These are phyloP conservation scores for Sebastes minor DNA, from an alignment of 2,797 vertebrate genomes.

Conservation along the genomic window DNA sequence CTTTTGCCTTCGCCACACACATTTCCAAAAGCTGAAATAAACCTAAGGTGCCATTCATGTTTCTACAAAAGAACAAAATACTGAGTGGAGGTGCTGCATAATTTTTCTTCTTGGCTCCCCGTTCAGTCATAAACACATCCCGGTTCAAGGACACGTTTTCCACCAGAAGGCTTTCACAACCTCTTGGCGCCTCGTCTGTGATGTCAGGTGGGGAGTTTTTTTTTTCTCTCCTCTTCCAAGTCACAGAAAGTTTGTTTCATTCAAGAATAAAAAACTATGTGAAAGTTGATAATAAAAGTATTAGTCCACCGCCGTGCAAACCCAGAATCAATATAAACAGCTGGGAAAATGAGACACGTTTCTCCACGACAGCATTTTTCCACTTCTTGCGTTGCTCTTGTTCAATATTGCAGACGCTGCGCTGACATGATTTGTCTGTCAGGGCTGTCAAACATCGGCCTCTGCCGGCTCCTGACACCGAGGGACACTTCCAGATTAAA, in stretches of 20 bases:
- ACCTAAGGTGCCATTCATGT: slow-evolving; percentile 61
- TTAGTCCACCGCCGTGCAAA: slow-evolving; percentile 8
- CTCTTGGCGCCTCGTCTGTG: slow-evolving; percentile 68
- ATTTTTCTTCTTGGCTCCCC: slow-evolving; percentile 36
- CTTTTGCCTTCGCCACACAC: not conserved
- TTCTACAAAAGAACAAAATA: slow-evolving; percentile 59
- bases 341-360: slow-evolving; percentile 30
- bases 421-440: slow-evolving; percentile 67
- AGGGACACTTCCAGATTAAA: slow-evolving; percentile 63
- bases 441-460: slow-evolving; percentile 55
- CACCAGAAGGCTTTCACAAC: slow-evolving; percentile 73
- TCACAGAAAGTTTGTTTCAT: slow-evolving; percentile 64
- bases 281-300: slow-evolving; percentile 61
- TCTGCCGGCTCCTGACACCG: slow-evolving; percentile 43
- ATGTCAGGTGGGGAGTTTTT: slow-evolving; percentile 40
- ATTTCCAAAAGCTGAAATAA: slow-evolving; percentile 46
- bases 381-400: slow-evolving; percentile 21
- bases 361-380: slow-evolving; percentile 42
- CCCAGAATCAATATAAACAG: slow-evolving; percentile 42
- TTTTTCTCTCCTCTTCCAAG: not conserved
- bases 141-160: slow-evolving; percentile 69
- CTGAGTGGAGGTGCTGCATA: slow-evolving; percentile 53
- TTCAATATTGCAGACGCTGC: slow-evolving; percentile 59
- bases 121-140: slow-evolving; percentile 76
- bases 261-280: slow-evolving; percentile 41